Base-by-base conservation (phyloP, 2,797 vertebrate species). In the Danio choprae region DNA sequence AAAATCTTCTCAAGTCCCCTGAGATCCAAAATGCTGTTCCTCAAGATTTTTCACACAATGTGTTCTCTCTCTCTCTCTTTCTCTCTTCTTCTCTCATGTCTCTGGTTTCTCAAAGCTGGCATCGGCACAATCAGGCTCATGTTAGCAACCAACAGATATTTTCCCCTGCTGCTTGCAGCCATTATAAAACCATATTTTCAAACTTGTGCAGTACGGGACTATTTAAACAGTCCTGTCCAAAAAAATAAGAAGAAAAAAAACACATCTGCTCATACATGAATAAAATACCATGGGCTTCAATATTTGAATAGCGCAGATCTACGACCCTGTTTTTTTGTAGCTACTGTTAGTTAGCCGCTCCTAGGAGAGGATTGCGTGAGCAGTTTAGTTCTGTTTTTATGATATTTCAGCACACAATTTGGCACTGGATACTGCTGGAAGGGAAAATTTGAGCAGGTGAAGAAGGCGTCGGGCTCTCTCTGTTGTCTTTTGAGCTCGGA, bases 101-200 rank as follows among this genome's bases (percentile, higher is more conserved):
- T 62, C 48, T 56, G 29, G 74, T 76, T 76, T 65, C 62, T n/a
- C 48, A 40, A 18, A 10, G 29, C 22, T 70, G 65, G 43, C 29
- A 70, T 4, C 10, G 40, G 18, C 53, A 56, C 53, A 36, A 59
- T 60, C 16, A 48, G n/a, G 9, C 64, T 50, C 53, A 16, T 72
- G 55, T 60, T 51, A 56, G 11, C 40, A 36, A 15, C 56, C 43
- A 70, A 69, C 64, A 59, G 22, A 58, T 64, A 18, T 74, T 77
- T 40, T 40, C 64, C 53, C 75, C 55, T 77, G 64, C 64, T 69
- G 63, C 53, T 46, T 56, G n/a, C 63, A 68, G 16, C 63, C 43
- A 48, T 59, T 48, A 69, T 58, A 7, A 68, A 69, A 59, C 16
- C 15, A 38, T 36, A 46, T 46, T 48, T 77, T 51, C 16, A 40